A percentile compares a stretch with the other conserved stretches of the same genome.
Evolutionary conservation across 2,113 vertebrate genomes (phyloP).

Genomic region (Turdus rufiventris): DNA sequence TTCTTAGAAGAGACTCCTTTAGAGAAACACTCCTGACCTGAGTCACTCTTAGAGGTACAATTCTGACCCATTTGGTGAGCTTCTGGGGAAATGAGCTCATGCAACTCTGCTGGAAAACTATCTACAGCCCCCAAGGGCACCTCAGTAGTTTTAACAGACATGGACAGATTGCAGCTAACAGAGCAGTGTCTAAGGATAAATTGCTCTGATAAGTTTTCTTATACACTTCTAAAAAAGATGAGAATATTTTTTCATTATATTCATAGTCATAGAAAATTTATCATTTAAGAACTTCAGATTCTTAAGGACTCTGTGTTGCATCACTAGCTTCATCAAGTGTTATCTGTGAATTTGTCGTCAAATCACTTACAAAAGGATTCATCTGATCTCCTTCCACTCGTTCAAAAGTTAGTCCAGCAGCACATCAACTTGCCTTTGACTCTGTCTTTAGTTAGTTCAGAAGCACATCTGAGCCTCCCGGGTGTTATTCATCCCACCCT

Average conservation of each 20-base stretch:
- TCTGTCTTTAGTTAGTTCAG: slow-evolving; percentile 5
- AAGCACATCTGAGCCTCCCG: not conserved
- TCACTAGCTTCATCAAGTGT: not conserved
- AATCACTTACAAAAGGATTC: not conserved
- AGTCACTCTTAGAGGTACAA: not conserved
- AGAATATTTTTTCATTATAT: not conserved
- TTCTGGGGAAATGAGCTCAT: not conserved
- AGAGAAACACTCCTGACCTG: not conserved
- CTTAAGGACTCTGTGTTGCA: not conserved
- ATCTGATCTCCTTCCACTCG: not conserved
- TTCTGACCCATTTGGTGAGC: not conserved
- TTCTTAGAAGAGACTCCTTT: not conserved
- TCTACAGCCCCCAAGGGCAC: not conserved
- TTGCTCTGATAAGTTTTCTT: not conserved
- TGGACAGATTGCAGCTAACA: not conserved
- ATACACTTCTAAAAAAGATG: not conserved
- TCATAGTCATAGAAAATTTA: not conserved
- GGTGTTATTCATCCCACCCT: not conserved
- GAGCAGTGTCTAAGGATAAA: not conserved
- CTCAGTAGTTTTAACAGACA: not conserved
- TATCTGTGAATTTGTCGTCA: not conserved
- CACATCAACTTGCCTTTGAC: not conserved
- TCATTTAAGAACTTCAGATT: not conserved
- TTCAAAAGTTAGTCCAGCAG: not conserved
- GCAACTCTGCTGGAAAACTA: not conserved